phyloP scores from a whole-genome alignment of 2,113 vertebrate genomes.

The Macroglossus sobrinus region DNA sequence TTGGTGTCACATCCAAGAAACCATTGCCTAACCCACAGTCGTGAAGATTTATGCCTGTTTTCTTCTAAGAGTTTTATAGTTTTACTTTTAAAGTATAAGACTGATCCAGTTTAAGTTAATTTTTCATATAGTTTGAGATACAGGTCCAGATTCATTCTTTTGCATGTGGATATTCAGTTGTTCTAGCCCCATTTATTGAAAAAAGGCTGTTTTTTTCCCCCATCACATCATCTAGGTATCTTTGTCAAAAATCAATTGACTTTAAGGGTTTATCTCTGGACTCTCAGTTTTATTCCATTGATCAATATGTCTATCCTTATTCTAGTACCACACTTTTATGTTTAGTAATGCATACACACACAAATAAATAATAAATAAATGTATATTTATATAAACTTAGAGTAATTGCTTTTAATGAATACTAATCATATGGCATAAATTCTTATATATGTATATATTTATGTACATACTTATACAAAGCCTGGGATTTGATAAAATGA shows the following conservation, averaged over 20 bases:
- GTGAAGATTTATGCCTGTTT: background rate
- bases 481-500: background rate
- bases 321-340: background rate
- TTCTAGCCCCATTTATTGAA: background rate
- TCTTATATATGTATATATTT: background rate
- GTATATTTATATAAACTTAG: background rate
- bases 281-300: background rate
- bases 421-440: background rate
- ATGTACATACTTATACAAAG: background rate
- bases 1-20: background rate
- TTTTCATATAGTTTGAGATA: background rate
- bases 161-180: background rate
- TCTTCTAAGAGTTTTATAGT: background rate
- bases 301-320: background rate
- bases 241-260: background rate
- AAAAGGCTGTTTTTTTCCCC: background rate
- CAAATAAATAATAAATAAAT: background rate
- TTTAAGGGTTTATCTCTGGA: background rate
- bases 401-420: background rate
- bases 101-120: background rate
- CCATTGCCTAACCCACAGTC: background rate
- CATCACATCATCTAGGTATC: background rate
- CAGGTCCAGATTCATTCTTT: background rate
- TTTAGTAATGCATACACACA: background rate
- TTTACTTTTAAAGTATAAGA: background rate